These are phyloP conservation scores for Leptinotarsa juncta DNA, from an alignment of 2,888 invertebrate genomes.

Conservation along the genomic window DNA sequence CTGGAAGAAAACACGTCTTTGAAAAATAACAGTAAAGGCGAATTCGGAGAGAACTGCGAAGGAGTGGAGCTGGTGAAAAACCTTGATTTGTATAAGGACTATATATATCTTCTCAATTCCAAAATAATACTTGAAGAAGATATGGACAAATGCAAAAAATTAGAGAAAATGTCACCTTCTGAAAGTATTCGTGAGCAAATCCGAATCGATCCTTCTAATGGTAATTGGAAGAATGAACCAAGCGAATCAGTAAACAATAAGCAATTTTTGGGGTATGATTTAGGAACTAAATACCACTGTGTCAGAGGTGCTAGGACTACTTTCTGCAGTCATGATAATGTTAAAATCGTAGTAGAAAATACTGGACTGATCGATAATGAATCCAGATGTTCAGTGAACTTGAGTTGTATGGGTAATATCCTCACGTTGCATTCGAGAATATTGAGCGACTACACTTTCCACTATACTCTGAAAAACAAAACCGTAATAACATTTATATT, in stretches of 20 bases:
- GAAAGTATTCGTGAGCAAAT: constrained; percentile 46
- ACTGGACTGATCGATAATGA: constrained; percentile 48
- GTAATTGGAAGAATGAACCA: constrained; percentile 40
- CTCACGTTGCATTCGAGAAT: constrained; percentile 49
- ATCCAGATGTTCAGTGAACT: constrained; percentile 49
- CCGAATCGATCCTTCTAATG: constrained; percentile 45
- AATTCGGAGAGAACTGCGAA: constrained; percentile 44
- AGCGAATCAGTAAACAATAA: constrained; percentile 25
- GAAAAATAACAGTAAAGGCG: constrained; percentile 38
- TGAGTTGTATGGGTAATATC: constrained; percentile 44
- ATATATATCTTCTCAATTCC: constrained; percentile 43
- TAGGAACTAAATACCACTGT: constrained; percentile 47
- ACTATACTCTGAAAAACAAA: constrained; percentile 47
- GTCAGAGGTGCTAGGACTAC: constrained; percentile 51
- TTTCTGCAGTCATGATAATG: constrained; percentile 55
- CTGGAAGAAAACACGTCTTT: constrained; percentile 28
- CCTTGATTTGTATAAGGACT: constrained; percentile 45
- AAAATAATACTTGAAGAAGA: constrained; percentile 29
- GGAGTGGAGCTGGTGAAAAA: constrained; percentile 46
- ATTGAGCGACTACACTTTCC: constrained; percentile 44
- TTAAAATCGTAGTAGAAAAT: constrained; percentile 53
- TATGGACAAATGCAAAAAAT: background rate
- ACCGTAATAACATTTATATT: constrained; percentile 50
- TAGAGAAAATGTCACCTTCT: no score
- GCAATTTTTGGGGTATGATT: constrained; percentile 50